Conservation (phyloP, 2,888 invertebrate genomes). For the Allolobophora icterica region DNA sequence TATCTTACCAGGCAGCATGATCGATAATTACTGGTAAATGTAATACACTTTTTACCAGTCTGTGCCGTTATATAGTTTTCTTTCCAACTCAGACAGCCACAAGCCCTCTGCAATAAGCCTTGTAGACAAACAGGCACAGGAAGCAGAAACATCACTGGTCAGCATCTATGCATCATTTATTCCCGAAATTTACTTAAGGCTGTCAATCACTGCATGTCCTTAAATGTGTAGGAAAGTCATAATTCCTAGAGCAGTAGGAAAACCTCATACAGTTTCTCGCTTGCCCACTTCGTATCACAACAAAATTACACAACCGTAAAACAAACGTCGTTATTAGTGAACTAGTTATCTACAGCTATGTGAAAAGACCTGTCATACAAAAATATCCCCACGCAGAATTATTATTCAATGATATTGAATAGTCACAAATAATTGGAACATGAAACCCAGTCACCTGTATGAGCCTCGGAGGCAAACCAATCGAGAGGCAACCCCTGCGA, state of each 20-base stretch:
- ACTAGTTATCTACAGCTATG: constrained; percentile 24
- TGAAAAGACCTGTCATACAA: constrained; percentile 27
- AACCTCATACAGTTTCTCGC: not conserved
- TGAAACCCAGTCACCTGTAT: constrained; percentile 25
- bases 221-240: not conserved
- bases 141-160: not conserved
- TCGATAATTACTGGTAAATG: not conserved
- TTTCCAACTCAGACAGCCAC: not conserved
- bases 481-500: not conserved
- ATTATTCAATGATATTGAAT: constrained; percentile 11
- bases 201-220: not conserved
- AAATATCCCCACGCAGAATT: not conserved
- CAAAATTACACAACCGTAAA: not conserved
- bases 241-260: not conserved
- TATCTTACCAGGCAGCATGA: not conserved
- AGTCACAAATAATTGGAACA: constrained; percentile 18
- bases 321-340: not conserved
- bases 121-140: not conserved
- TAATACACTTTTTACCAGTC: not conserved
- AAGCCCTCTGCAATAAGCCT: not conserved
- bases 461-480: not conserved
- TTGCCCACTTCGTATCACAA: not conserved
- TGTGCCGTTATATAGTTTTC: not conserved
- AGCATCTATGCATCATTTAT: not conserved
- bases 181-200: not conserved